Conservation (phyloP, 1,140 invertebrate genomes). For the Homarus americanus region DNA sequence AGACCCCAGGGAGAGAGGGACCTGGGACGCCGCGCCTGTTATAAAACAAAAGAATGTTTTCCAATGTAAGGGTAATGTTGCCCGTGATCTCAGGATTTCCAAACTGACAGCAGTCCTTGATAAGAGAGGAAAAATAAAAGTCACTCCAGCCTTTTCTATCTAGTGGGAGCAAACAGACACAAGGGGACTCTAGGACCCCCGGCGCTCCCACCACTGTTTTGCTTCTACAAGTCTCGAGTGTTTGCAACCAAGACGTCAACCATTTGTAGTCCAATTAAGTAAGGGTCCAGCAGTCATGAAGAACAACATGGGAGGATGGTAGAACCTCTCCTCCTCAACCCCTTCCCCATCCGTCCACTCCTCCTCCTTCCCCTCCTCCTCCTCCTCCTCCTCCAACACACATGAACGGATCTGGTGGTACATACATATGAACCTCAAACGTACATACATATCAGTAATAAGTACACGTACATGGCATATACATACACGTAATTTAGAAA, state of each 20-base stretch:
- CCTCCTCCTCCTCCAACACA: not conserved
- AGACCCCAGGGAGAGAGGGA: not conserved
- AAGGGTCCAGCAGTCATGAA: slow-evolving; percentile 36
- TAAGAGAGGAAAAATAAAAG: slow-evolving; percentile 61
- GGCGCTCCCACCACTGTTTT: slow-evolving; percentile 51
- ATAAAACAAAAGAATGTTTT: slow-evolving; percentile 49
- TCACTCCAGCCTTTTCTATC: slow-evolving; percentile 55
- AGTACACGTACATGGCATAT: not conserved
- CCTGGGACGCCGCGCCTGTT: not conserved
- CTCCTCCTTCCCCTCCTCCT: not conserved
- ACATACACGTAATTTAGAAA: no score
- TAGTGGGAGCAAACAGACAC: slow-evolving; percentile 51
- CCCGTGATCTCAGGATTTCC: slow-evolving; percentile 52
- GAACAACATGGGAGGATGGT: slow-evolving; percentile 18
- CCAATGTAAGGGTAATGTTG: slow-evolving; percentile 28
- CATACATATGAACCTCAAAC: no score
- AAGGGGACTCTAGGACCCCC: slow-evolving; percentile 14
- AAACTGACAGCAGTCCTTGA: slow-evolving; percentile 55
- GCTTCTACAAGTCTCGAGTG: slow-evolving; percentile 61
- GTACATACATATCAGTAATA: no score
- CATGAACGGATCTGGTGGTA: not conserved
- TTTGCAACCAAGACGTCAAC: slow-evolving; percentile 64
- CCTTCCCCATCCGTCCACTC: not conserved
- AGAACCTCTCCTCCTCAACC: not conserved
- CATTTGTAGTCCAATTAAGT: slow-evolving; percentile 65